Evolutionary conservation across 2,113 vertebrate species (phyloP).

Genomic region (Sterrhoptilus dennistouni): DNA sequence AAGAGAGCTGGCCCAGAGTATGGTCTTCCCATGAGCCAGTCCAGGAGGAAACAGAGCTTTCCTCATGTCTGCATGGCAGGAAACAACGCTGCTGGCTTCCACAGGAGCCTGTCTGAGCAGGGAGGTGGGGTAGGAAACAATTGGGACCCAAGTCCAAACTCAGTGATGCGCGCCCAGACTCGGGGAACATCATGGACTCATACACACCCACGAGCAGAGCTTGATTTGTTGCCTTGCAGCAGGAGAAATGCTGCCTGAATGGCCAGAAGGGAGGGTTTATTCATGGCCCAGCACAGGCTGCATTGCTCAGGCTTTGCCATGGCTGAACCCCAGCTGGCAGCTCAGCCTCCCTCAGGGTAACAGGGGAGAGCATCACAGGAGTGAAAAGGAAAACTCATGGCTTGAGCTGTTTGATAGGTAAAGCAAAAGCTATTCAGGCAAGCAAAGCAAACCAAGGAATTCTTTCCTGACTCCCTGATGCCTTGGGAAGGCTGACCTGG

Average conservation of each 20-base stretch:
- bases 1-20: background rate
- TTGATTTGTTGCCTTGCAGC: background rate
- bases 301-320: background rate
- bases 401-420: background rate
- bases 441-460: background rate
- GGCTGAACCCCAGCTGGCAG: background rate
- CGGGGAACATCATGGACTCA: fast-evolving
- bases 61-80: background rate
- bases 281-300: background rate
- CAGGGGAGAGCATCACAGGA: background rate
- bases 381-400: background rate
- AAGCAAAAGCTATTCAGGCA: background rate
- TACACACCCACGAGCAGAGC: background rate
- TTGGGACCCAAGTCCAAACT: background rate
- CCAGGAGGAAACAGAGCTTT: background rate
- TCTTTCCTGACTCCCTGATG: background rate
- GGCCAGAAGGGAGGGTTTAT: background rate
- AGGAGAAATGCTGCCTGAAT: background rate
- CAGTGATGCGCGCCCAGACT: background rate
- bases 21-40: background rate
- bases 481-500: background rate
- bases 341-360: background rate
- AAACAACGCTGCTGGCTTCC: background rate
- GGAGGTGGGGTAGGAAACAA: background rate
- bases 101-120: background rate